Conservation (phyloP, 2,888 invertebrate genomes). For the Synergus laeviventris region DNA sequence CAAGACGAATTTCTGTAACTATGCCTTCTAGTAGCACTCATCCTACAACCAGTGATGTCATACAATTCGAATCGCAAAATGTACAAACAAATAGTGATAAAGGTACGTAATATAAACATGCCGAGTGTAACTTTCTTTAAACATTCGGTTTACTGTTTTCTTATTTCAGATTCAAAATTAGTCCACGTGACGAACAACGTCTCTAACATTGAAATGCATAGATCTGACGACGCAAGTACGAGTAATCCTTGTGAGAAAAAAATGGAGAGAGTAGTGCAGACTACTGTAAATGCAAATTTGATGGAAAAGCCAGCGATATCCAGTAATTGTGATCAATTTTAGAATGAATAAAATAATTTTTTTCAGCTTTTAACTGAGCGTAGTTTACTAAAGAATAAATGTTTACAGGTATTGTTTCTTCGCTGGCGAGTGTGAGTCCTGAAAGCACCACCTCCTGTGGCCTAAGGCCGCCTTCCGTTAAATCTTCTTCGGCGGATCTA, state of each 20-base stretch:
- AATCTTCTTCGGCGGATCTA: conserved; percentile 55
- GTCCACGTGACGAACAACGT: conserved; percentile 45
- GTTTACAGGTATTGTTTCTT: conserved; percentile 42
- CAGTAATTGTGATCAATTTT: conserved; percentile 10
- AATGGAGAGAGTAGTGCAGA: conserved; percentile 34
- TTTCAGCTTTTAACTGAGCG: neutral
- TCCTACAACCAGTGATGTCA: conserved; percentile 45
- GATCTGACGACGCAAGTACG: conserved; percentile 1
- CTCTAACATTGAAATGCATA: conserved; percentile 5
- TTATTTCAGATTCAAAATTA: conserved; percentile 9
- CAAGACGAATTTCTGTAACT: conserved; percentile 22
- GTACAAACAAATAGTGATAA: conserved; percentile 47
- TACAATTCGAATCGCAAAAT: conserved; percentile 47
- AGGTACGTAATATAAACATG: conserved; percentile 37
- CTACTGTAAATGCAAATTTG: neutral
- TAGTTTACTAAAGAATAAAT: neutral
- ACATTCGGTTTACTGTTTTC: neutral
- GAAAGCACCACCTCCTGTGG: conserved; percentile 59
- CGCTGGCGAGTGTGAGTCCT: conserved; percentile 43
- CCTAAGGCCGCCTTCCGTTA: conserved; percentile 66
- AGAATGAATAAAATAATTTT: neutral
- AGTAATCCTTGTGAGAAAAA: conserved; percentile 43
- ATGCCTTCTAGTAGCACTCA: conserved; percentile 41
- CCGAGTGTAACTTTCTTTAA: neutral
- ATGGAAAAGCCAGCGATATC: conserved; percentile 11